phyloP scores from a whole-genome alignment of 2,113 vertebrate genomes.

The Sinocyclocheilus anshuiensis region DNA sequence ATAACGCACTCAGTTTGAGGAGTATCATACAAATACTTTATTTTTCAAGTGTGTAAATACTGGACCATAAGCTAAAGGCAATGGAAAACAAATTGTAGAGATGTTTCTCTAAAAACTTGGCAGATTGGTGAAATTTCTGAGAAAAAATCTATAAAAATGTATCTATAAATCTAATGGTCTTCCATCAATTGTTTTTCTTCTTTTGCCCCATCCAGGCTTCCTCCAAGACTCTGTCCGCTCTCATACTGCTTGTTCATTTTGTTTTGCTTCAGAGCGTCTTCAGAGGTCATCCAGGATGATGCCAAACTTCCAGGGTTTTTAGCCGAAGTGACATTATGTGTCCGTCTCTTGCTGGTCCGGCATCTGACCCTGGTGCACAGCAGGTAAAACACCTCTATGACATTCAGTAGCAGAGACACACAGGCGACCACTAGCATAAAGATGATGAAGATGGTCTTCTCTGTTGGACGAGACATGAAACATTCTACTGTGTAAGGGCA shows the following conservation, averaged over 20 bases:
- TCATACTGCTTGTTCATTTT: conserved; percentile 69
- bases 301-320: conserved; percentile 55
- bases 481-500: too few species aligned
- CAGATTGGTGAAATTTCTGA: not conserved
- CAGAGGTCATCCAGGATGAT: not conserved
- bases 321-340: conserved; percentile 38
- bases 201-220: conserved; percentile 68
- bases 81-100: not conserved
- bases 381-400: conserved; percentile 78
- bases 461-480: too few species aligned
- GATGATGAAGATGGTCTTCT: too few species aligned
- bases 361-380: conserved; percentile 65
- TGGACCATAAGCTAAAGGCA: not conserved
- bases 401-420: conserved; percentile 74
- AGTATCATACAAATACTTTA: not conserved
- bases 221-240: conserved; percentile 62
- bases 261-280: conserved; percentile 67
- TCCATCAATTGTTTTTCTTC: conserved; percentile 68
- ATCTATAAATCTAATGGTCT: conserved; percentile 41
- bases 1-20: not conserved
- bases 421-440: conserved; percentile 49
- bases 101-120: not conserved
- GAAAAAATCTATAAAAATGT: too few species aligned
- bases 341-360: conserved; percentile 6
- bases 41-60: not conserved